Base-by-base conservation (phyloP, 2,888 invertebrate genomes). In the Drymonia ruficornis region DNA sequence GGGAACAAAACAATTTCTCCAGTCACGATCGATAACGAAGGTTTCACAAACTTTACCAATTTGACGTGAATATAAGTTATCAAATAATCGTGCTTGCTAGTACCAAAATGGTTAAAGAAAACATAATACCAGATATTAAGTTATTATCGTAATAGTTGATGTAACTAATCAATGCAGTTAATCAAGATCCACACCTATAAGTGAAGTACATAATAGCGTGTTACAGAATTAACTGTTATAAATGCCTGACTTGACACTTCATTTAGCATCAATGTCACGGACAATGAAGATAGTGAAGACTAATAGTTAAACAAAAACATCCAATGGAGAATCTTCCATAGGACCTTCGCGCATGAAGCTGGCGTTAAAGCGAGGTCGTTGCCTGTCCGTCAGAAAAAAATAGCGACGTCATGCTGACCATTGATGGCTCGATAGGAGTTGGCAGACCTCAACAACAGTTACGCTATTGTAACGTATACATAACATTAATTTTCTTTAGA, bases 211-310 rank as follows among this genome's bases (percentile, higher is more conserved):
- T 63, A 70, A 59, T 46, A 51, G 46, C 50, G 55, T 61, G 64
- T 63, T 71, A 72, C 56, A 63, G 53, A 74, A 76, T 71, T 76
- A 78, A 83, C 80, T 72, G 82, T 81, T 72, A 76, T 72, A 74
- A 80, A 80, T 78, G 62, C 61, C 67, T 72, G 72, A 79, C 76
- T 78, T 76, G 81, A 83, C 85, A 87, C 80, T 84, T 86, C 82
- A 85, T 85, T 87, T 81, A 79, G 78, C 85, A 86, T 84, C 78
- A 84, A 83, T 83, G 84, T 82, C 84, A 81, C 56, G 79, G 80
- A 82, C 83, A 82, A 83, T 76, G 76, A 79, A 75, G 76, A 78
- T 63, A 59, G 49, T 47, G 71, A 65, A 74, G 72, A 76, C 66
- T 77, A 78, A 80, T 78, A 60, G 71, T 60, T 63, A 70, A 70